Evolutionary conservation across 2,113 vertebrate species (phyloP).

Genomic region (Danio rerio): DNA sequence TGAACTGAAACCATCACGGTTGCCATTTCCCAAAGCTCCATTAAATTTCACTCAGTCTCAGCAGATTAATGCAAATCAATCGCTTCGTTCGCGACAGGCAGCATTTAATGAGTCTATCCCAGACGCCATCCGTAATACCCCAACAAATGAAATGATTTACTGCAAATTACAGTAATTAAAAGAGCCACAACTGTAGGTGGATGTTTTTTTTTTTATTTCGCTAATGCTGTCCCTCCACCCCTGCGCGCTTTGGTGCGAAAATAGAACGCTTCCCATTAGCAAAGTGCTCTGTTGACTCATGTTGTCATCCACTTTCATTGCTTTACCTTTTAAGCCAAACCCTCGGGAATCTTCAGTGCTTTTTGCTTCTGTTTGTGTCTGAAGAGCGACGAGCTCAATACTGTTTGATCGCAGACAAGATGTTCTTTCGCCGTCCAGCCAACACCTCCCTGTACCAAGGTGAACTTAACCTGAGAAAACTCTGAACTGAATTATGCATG

Average conservation of each 20-base stretch:
- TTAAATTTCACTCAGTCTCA: not conserved
- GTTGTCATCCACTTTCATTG: constrained; percentile 20
- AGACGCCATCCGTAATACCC: not conserved
- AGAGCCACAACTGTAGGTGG: not conserved
- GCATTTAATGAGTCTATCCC: constrained; percentile 21
- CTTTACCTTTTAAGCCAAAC: constrained; percentile 30
- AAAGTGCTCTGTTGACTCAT: constrained; percentile 40
- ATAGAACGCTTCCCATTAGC: constrained; percentile 38
- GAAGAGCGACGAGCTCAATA: constrained; percentile 1
- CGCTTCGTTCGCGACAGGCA: not conserved
- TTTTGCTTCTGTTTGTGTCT: constrained; percentile 30
- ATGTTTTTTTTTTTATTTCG: not conserved
- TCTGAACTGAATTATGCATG: constrained; percentile 55
- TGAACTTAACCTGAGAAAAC: constrained; percentile 41
- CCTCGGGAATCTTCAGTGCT: constrained; percentile 21
- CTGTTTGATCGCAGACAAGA: constrained; percentile 25
- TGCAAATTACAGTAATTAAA: constrained; percentile 10
- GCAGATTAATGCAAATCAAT: constrained; percentile 31
- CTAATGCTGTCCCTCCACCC: not conserved
- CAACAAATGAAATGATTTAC: constrained; percentile 30
- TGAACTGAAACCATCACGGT: not conserved
- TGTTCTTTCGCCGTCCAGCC: not conserved
- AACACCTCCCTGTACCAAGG: constrained; percentile 37
- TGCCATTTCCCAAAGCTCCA: constrained; percentile 2
- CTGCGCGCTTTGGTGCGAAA: not conserved